Evolutionary conservation across 1,140 invertebrate genomes (phyloP).

Genomic region (Melipona quadrifasciata): DNA sequence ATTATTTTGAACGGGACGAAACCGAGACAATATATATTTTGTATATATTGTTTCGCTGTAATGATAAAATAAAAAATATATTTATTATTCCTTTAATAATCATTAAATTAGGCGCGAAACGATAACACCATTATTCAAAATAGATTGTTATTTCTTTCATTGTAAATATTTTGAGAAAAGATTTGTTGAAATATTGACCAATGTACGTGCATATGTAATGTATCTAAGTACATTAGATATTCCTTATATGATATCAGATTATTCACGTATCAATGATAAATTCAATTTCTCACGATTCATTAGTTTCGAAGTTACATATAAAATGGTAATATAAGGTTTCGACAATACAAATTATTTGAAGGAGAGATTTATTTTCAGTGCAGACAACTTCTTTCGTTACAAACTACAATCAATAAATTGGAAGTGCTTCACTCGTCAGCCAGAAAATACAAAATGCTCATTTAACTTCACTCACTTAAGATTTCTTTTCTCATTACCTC

Average conservation of each 20-base stretch:
- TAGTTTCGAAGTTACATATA: not conserved
- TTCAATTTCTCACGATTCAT: not conserved
- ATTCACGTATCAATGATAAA: not conserved
- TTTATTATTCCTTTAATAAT: not conserved
- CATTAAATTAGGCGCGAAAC: not conserved
- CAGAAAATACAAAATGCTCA: conserved; percentile 11
- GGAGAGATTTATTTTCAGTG: conserved; percentile 37
- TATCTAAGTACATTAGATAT: not conserved
- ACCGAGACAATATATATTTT: not conserved
- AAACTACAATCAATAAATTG: not conserved
- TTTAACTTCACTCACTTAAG: not conserved
- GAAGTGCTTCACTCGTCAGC: not conserved
- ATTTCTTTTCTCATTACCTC: not conserved
- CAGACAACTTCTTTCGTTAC: conserved; percentile 22
- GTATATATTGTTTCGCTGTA: not conserved
- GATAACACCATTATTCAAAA: not conserved
- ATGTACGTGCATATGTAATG: not conserved
- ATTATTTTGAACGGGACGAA: not conserved
- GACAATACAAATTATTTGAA: not conserved
- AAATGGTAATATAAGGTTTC: not conserved
- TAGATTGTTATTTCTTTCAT: not conserved
- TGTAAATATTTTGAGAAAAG: not conserved
- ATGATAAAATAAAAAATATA: not conserved
- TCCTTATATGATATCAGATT: no score
- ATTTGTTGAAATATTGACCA: not conserved